Evolutionary conservation across 2,888 invertebrate species (phyloP).

Genomic region (Blastobasis adustella): DNA sequence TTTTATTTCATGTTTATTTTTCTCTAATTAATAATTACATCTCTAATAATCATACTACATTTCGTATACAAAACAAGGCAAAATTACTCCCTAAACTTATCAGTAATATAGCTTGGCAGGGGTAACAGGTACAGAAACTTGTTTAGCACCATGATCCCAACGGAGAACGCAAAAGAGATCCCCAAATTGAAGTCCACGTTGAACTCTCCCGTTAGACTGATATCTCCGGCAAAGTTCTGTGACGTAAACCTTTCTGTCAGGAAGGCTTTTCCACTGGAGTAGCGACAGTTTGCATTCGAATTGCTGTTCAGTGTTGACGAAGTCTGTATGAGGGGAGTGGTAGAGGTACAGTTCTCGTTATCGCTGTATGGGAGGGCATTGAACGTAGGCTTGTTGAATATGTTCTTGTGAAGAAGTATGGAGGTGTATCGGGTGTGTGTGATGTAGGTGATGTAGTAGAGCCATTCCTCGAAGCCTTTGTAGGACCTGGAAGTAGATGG

Average conservation of each 20-base stretch:
- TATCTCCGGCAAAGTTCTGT: constrained; percentile 69
- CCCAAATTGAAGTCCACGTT: constrained; percentile 86
- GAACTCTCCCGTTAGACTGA: constrained; percentile 75
- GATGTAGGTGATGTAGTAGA: constrained; percentile 85
- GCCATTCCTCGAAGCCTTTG: constrained; percentile 86
- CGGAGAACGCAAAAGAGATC: constrained; percentile 86
- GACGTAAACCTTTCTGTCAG: constrained; percentile 81
- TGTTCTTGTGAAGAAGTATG: constrained; percentile 81
- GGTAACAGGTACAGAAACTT: constrained; percentile 90
- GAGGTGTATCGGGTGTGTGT: constrained; percentile 88
- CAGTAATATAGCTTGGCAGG: constrained; percentile 87
- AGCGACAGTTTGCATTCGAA: constrained; percentile 78
- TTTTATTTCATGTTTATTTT: too few relatives aligned
- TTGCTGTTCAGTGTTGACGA: constrained; percentile 60
- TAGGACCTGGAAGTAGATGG: constrained; percentile 76
- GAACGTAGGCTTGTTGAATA: constrained; percentile 76
- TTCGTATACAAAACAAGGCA: not conserved
- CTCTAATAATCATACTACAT: too few relatives aligned
- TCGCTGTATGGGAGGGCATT: constrained; percentile 69
- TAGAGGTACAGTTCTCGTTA: constrained; percentile 71
- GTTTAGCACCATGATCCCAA: constrained; percentile 87
- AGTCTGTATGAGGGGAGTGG: constrained; percentile 71
- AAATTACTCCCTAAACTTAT: constrained; percentile 85
- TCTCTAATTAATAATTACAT: too few relatives aligned
- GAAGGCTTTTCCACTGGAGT: constrained; percentile 82